A percentile compares a stretch with the other conserved stretches of the same genome.
phyloP scores from a whole-genome alignment of 2,797 vertebrate genomes.

The Echiichthys vipera region DNA sequence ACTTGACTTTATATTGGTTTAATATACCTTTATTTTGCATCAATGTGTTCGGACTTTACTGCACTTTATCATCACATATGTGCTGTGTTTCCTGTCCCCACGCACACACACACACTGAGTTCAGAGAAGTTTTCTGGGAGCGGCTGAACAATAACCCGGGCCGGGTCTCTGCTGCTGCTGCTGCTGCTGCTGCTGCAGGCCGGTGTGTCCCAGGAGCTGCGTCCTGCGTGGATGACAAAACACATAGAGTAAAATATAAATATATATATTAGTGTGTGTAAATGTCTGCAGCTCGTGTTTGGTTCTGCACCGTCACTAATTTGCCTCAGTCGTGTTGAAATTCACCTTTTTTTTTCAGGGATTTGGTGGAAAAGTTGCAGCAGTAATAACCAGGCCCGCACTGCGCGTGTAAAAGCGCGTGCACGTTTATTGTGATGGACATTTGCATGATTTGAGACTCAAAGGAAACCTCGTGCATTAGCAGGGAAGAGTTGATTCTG shows the following conservation, averaged over 20 bases:
- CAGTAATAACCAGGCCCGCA: not conserved
- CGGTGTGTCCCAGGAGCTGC: not conserved
- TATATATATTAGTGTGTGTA: not conserved
- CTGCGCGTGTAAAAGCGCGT: accelerated
- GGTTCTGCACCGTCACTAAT: not conserved
- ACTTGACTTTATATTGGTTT: too few relatives aligned
- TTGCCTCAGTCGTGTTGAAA: not conserved
- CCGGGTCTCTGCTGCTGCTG: too few relatives aligned
- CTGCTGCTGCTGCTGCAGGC: too few relatives aligned
- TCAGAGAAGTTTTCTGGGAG: too few relatives aligned
- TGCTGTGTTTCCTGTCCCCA: too few relatives aligned
- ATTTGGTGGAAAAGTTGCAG: constrained; percentile 1
- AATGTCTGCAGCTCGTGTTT: not conserved
- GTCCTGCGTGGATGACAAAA: not conserved
- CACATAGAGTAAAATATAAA: not conserved
- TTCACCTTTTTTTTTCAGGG: too few relatives aligned
- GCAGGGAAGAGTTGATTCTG: accelerated
- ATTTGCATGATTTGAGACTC: not conserved
- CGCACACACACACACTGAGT: too few relatives aligned
- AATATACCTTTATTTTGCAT: too few relatives aligned
- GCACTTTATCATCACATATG: too few relatives aligned
- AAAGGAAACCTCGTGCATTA: too few relatives aligned
- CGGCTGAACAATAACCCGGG: too few relatives aligned
- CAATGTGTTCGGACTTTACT: too few relatives aligned
- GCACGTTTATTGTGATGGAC: not conserved